Evolutionary conservation across 2,113 vertebrate species (phyloP).

Genomic region (Tachysurus vachellii): DNA sequence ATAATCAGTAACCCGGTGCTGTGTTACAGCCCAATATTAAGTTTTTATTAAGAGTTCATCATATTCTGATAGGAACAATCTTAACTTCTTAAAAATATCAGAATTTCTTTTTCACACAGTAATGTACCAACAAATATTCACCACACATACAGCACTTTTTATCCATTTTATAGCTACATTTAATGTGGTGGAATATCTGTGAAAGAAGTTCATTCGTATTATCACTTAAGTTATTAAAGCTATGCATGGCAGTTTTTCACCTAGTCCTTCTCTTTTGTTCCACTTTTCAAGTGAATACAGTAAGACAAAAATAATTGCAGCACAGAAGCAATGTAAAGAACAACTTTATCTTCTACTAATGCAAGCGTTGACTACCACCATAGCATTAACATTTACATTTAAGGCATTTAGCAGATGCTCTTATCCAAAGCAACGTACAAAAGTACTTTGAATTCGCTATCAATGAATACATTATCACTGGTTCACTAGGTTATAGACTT

Average conservation of each 20-base stretch:
- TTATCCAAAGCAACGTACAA: too few species aligned
- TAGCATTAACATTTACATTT: too few species aligned
- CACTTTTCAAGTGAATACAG: neutral
- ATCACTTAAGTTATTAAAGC: neutral
- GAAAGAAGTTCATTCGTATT: neutral
- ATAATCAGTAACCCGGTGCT: neutral
- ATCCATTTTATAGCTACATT: neutral
- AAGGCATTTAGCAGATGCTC: too few species aligned
- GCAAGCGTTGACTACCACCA: neutral
- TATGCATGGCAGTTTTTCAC: neutral
- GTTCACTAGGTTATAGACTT: too few species aligned
- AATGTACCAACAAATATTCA: neutral
- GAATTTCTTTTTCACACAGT: too few species aligned
- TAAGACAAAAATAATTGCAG: neutral
- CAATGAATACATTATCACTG: too few species aligned
- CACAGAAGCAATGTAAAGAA: neutral
- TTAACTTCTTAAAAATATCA: too few species aligned
- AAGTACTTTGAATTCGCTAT: too few species aligned
- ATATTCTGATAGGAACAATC: neutral
- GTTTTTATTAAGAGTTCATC: too few species aligned
- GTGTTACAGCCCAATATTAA: neutral
- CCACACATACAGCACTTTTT: neutral
- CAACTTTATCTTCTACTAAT: neutral
- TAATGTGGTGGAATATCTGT: neutral
- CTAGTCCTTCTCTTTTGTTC: neutral